Conservation (phyloP, 2,797 vertebrate species). For the Busarellus nigricollis region DNA sequence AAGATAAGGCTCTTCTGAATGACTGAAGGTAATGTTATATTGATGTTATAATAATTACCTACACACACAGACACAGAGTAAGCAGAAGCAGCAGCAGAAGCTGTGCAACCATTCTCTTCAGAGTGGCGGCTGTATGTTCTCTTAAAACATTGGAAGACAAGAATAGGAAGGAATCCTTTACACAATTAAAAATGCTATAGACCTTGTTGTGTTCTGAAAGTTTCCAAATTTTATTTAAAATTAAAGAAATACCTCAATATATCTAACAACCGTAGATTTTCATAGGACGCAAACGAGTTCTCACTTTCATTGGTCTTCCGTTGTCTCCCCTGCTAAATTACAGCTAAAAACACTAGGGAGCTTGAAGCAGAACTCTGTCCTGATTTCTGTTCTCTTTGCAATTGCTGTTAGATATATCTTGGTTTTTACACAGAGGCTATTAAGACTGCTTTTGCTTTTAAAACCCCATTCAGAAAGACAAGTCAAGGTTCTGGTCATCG, state of each 20-base stretch:
- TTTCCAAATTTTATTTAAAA: background rate
- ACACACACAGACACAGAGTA: background rate
- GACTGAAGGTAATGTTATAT: slow-evolving; percentile 16
- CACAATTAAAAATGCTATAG: background rate
- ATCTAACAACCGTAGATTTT: background rate
- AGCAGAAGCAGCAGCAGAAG: background rate
- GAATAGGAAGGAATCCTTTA: background rate
- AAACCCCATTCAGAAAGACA: background rate
- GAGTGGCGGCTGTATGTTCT: background rate
- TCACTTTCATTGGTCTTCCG: background rate
- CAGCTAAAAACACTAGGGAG: background rate
- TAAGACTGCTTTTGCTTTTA: background rate
- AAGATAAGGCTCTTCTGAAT: slow-evolving; percentile 31
- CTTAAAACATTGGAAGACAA: background rate
- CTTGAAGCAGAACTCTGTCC: background rate
- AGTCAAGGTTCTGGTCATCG: background rate
- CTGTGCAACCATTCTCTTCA: background rate
- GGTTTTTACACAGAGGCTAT: background rate
- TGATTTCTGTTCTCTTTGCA: background rate
- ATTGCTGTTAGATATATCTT: background rate
- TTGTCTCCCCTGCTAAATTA: background rate
- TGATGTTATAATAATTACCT: slow-evolving; percentile 3
- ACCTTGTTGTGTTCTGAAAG: background rate
- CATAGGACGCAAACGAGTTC: background rate
- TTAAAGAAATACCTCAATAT: background rate